phyloP scores from a whole-genome alignment of 2,888 invertebrate genomes.

The Heterodera filipjevi region DNA sequence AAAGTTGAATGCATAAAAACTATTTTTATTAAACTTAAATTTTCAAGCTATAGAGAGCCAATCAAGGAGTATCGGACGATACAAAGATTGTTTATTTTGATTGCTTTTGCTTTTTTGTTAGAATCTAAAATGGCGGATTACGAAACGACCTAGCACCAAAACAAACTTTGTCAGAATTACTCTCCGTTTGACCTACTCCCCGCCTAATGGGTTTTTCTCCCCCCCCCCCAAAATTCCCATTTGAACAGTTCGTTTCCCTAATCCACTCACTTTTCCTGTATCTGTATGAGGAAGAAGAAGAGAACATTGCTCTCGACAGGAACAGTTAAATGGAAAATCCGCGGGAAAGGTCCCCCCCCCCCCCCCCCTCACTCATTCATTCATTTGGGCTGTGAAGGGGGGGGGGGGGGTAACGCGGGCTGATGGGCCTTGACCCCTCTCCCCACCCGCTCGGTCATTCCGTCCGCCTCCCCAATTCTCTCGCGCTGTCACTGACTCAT shows the following conservation, averaged over 20 bases:
- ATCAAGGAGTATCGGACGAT: no score
- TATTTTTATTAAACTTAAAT: no score
- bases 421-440: background rate
- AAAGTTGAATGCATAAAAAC: no score
- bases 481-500: conserved; percentile 6
- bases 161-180: no score
- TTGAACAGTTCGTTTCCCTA: background rate
- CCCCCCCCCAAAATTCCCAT: background rate
- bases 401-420: background rate
- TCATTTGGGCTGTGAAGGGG: background rate
- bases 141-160: no score
- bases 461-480: background rate
- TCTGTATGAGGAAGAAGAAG: background rate
- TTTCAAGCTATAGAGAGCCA: no score
- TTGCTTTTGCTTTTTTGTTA: no score
- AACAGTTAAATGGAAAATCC: background rate
- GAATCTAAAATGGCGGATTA: no score
- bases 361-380: background rate
- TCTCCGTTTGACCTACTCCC: no score
- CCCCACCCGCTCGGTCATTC: background rate
- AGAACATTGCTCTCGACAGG: background rate
- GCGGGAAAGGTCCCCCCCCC: background rate
- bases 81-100: no score
- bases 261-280: no score
- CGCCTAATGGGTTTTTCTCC: background rate